Conservation (phyloP, 2,113 vertebrate species). For the Ptilonorhynchus violaceus region DNA sequence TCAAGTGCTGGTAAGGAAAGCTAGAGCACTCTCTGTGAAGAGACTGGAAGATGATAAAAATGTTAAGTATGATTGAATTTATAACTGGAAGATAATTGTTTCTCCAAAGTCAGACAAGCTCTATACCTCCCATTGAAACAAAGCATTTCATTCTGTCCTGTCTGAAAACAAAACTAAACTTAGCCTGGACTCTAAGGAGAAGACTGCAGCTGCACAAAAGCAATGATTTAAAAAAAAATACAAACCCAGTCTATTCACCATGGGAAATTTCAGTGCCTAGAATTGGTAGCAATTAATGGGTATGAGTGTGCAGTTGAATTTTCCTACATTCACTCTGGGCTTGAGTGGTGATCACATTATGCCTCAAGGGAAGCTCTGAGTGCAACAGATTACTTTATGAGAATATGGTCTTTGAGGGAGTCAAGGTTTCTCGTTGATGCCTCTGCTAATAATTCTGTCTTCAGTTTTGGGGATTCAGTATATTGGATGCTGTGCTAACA, state of each 20-base stretch:
- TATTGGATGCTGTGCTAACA: background rate
- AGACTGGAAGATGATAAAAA: background rate
- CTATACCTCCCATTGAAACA: background rate
- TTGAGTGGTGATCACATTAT: background rate
- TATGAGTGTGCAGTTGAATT: background rate
- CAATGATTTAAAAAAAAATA: background rate
- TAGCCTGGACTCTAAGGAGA: background rate
- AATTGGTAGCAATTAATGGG: background rate
- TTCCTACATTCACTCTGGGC: background rate
- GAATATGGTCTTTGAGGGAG: background rate
- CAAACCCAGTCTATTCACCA: background rate
- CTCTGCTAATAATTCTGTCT: background rate
- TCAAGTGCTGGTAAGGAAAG: slow-evolving; percentile 83
- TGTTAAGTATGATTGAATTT: background rate
- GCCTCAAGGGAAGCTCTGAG: background rate
- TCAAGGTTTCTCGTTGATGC: background rate
- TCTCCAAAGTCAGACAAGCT: background rate
- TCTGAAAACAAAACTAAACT: background rate
- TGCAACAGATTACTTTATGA: background rate
- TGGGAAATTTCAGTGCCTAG: background rate
- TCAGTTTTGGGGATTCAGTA: background rate
- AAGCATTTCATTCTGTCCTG: background rate
- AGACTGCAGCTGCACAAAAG: background rate
- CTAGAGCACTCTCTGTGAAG: background rate
- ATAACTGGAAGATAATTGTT: background rate